phyloP scores from a whole-genome alignment of 2,888 invertebrate genomes.

The Rhingia campestris region DNA sequence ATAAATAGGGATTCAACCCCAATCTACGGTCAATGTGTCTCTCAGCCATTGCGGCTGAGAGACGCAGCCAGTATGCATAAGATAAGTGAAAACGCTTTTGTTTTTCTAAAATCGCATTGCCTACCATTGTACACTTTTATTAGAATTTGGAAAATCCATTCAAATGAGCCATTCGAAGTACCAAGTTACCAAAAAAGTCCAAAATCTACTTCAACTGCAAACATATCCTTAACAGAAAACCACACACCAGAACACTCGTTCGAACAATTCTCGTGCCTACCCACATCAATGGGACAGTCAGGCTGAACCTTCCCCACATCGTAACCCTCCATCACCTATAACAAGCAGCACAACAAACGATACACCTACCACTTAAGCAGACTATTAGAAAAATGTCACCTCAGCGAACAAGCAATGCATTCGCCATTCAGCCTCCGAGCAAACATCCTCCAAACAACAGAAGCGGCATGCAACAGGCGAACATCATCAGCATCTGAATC shows the following conservation, averaged over 20 bases:
- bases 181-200: neutral
- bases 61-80: too few species aligned
- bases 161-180: neutral
- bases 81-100: too few species aligned
- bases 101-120: too few species aligned
- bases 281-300: neutral
- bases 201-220: neutral
- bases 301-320: neutral
- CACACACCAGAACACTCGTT: neutral
- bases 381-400: slow-evolving; percentile 71
- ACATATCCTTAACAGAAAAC: neutral
- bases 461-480: slow-evolving; percentile 35
- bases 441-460: slow-evolving; percentile 15
- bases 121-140: too few species aligned
- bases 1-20: too few species aligned
- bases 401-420: slow-evolving; percentile 57
- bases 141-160: too few species aligned
- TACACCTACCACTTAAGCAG: slow-evolving; percentile 54
- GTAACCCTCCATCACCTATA: neutral
- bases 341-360: slow-evolving; percentile 6
- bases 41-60: too few species aligned
- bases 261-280: neutral
- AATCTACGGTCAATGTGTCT: too few species aligned
- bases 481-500: slow-evolving; percentile 42
- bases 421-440: slow-evolving; percentile 43